Evolutionary conservation across 2,797 vertebrate species (phyloP), one percentile per base, ranked within the genome.

Genomic region (Artibeus lituratus): DNA sequence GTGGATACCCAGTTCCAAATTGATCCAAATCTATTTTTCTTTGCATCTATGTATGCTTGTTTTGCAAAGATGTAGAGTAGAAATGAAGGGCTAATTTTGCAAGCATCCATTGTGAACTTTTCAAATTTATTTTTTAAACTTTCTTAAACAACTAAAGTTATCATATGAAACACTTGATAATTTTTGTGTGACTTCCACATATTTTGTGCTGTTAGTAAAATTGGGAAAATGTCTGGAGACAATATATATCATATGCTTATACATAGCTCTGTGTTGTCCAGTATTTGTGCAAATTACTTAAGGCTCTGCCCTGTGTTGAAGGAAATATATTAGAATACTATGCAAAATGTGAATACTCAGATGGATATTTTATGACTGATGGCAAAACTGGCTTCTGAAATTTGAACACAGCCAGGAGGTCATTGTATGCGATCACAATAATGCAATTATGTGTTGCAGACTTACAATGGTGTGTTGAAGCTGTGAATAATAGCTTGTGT

Each of bases 191-290:
- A 95, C 72, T 49, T n/a, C 82, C 7, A 78, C 53, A 57, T 80
- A 59, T 55, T 97, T 91, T 96, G 77, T 97, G 87, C 65, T 97
- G 87, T 97, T 96, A 95, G 95, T 95, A 91, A 96, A 95, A 96
- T 96, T 96, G 97, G 70, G 90, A 97, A 96, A 98, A 78, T 95
- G 90, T 96, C 89, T 96, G 51, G 35, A 97, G 97, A 97, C 92
- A 95, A 91, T 98, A 96, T 97, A 57, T 95, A 83, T 98, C 95
- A 80, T 67, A 86, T 87, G 69, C 91, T 98, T 96, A 94, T 96
- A 69, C 69, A 69, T 88, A 96, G 93, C 57, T 98, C 90, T 91
- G 95, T 87, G 82, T 82, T 87, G 82, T 82, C 26, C 59, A 76
- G 16, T 94, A 87, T 87, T 94, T 90, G 62, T 77, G 69, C 85